Evolutionary conservation across 2,797 vertebrate species (phyloP).

Genomic region (Hemibagrus guttatus): DNA sequence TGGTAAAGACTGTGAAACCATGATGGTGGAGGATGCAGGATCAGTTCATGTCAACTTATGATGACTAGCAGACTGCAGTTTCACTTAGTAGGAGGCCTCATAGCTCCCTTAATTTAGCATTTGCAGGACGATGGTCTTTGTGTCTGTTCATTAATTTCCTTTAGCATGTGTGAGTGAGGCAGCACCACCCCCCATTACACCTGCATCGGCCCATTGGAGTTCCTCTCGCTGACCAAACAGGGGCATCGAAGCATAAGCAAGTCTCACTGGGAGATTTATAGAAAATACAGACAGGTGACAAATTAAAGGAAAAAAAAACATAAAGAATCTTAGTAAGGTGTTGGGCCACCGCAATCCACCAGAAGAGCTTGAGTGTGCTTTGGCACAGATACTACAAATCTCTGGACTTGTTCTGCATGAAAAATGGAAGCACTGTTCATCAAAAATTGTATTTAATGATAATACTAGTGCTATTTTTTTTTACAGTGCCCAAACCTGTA

Average conservation of each 20-base stretch:
- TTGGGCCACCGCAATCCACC: not conserved
- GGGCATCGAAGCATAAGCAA: not conserved
- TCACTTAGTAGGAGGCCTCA: not conserved
- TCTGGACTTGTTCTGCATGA: not conserved
- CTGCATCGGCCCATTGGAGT: constrained; percentile 66
- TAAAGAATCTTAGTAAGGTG: not conserved
- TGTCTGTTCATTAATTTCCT: constrained; percentile 77
- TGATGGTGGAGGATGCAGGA: not conserved
- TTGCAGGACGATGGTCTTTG: constrained; percentile 61
- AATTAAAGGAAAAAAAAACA: not conserved
- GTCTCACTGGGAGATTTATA: constrained; percentile 13
- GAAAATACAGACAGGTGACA: constrained; percentile 9
- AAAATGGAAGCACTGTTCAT: not conserved
- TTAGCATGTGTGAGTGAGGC: constrained; percentile 70
- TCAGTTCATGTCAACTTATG: not conserved
- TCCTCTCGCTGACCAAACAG: constrained; percentile 28
- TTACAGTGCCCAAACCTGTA: not conserved
- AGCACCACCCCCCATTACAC: constrained; percentile 54
- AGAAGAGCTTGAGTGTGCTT: not conserved
- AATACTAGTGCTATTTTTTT: not conserved
- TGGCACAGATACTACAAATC: not conserved
- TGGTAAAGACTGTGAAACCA: not conserved
- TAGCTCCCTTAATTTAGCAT: constrained; percentile 76
- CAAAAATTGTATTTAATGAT: no score
- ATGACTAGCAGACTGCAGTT: not conserved